These are phyloP conservation scores for Drosophila dunni DNA, from an alignment of 1,140 invertebrate genomes.

Conservation along the genomic window DNA sequence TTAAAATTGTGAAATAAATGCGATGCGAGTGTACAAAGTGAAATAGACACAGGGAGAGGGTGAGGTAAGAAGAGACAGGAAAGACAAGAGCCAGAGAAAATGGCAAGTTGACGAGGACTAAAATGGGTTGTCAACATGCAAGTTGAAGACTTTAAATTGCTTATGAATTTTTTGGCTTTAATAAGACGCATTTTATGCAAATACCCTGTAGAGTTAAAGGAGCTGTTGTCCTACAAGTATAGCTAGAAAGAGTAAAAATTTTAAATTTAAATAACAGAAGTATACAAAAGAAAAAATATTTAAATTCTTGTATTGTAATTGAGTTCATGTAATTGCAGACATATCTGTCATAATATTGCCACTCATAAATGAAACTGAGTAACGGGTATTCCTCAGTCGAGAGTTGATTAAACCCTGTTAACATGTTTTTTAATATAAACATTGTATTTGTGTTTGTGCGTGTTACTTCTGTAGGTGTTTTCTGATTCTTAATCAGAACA, in stretches of 20 bases:
- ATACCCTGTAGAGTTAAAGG: constrained; percentile 6
- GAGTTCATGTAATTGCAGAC: no score
- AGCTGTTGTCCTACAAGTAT: no score
- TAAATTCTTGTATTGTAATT: no score
- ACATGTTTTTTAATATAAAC: not conserved
- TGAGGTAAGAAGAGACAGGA: no score
- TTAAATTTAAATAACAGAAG: no score
- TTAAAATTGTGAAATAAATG: constrained; percentile 54
- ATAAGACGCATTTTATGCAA: constrained; percentile 30
- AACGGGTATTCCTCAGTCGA: no score
- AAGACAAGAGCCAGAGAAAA: not conserved
- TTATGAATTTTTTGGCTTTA: constrained; percentile 65
- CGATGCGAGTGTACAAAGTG: constrained; percentile 20
- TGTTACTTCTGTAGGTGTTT: constrained; percentile 43
- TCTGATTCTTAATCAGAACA: constrained; percentile 77
- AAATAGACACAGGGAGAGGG: not conserved
- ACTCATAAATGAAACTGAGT: no score
- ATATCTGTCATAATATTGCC: no score
- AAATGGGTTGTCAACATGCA: constrained; percentile 48
- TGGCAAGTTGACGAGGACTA: constrained; percentile 22
- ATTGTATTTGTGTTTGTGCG: constrained; percentile 4
- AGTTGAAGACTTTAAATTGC: constrained; percentile 41
- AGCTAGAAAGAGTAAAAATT: no score
- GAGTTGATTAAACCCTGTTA: no score
- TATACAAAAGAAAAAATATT: no score